Evolutionary conservation across 1,140 invertebrate genomes (phyloP).

Genomic region (Zaprionus ornatus): DNA sequence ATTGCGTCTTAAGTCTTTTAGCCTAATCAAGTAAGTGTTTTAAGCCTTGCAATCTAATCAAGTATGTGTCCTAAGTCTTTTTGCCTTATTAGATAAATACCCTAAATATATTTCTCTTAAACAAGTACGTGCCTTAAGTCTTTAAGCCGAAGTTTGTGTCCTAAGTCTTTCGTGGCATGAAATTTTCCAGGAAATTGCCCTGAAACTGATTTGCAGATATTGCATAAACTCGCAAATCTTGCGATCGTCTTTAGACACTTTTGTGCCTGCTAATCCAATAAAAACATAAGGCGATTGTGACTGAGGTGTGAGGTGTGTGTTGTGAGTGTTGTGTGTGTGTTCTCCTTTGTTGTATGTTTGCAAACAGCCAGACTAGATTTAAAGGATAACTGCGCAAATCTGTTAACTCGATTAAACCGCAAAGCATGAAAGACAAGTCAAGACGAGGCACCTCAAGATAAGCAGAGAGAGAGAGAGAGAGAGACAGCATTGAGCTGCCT

Average conservation of each 20-base stretch:
- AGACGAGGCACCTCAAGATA: slow-evolving; percentile 6
- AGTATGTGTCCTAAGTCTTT: background rate
- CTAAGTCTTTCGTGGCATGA: slow-evolving; percentile 55
- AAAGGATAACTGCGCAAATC: slow-evolving; percentile 56
- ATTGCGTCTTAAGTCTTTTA: no score
- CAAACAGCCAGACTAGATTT: slow-evolving; percentile 53
- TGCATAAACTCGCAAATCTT: slow-evolving; percentile 48
- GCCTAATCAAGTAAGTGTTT: no score
- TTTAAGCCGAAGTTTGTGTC: slow-evolving; percentile 54
- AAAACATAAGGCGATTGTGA: slow-evolving; percentile 53
- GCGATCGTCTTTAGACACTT: slow-evolving; percentile 63
- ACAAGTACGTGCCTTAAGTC: background rate
- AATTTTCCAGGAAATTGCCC: slow-evolving; percentile 59
- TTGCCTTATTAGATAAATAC: no score
- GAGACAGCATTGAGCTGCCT: background rate
- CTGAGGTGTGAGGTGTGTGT: background rate
- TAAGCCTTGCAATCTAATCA: background rate
- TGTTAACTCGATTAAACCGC: slow-evolving; percentile 80
- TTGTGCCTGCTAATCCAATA: slow-evolving; percentile 74
- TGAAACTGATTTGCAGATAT: slow-evolving; percentile 32
- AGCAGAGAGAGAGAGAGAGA: background rate
- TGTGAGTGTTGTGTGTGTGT: background rate
- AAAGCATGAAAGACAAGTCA: slow-evolving; percentile 59
- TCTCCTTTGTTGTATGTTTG: slow-evolving; percentile 54
- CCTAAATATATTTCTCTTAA: background rate